Conservation (phyloP, 2,888 invertebrate genomes). For the Atethmia centrago region DNA sequence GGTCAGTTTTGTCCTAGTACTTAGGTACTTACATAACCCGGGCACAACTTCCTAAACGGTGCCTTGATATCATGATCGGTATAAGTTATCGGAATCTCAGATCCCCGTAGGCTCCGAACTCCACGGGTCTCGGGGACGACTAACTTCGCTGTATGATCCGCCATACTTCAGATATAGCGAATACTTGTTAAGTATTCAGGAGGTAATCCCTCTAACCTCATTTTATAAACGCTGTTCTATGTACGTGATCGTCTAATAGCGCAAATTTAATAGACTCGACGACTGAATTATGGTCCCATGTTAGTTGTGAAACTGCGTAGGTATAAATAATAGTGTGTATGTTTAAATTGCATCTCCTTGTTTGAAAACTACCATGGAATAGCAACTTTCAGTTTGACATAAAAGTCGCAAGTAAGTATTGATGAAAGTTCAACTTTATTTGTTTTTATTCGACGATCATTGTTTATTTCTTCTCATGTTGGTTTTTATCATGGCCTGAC, state of each 20-base stretch:
- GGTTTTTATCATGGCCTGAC: no score
- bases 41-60: slow-evolving; percentile 58
- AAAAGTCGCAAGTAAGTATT: background rate
- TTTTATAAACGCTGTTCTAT: slow-evolving; percentile 61
- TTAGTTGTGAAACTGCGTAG: slow-evolving; percentile 15
- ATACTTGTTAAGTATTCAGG: slow-evolving; percentile 67
- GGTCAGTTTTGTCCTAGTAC: slow-evolving; percentile 54
- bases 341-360: background rate
- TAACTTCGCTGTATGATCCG: slow-evolving; percentile 63
- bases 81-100: slow-evolving; percentile 64
- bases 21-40: slow-evolving; percentile 53
- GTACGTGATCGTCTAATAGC: slow-evolving; percentile 53
- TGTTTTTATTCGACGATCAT: no score
- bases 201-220: slow-evolving; percentile 64
- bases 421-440: slow-evolving; percentile 1
- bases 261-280: slow-evolving; percentile 43
- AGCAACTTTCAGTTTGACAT: slow-evolving; percentile 2
- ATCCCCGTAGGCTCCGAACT: slow-evolving; percentile 63
- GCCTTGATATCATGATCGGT: slow-evolving; percentile 64
- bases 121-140: slow-evolving; percentile 49
- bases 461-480: no score
- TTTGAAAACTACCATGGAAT: slow-evolving; percentile 13
- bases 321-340: background rate
- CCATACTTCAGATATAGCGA: slow-evolving; percentile 62
- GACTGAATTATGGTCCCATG: slow-evolving; percentile 32